A percentile compares a stretch with the other conserved stretches of the same genome.
Evolutionary conservation across 1,140 invertebrate genomes (phyloP).

Genomic region (Polypedilum pembai): DNA sequence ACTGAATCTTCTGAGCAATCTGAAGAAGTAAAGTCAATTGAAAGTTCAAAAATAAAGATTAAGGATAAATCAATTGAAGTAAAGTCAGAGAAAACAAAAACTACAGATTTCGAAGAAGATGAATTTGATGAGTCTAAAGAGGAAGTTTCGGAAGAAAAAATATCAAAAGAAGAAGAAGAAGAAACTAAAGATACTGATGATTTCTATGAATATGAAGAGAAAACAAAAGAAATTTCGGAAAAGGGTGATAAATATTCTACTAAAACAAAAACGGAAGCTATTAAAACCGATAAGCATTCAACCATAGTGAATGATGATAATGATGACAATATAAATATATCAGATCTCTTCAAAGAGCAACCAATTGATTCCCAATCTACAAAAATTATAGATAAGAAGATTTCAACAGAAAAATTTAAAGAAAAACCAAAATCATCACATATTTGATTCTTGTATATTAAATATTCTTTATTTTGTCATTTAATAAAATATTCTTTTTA

Average conservation of each 20-base stretch:
- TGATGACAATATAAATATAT: background rate
- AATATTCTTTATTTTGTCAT: slow-evolving; percentile 1
- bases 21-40: background rate
- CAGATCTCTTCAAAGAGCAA: background rate
- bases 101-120: background rate
- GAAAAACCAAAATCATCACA: background rate
- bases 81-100: background rate
- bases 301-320: background rate
- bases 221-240: background rate
- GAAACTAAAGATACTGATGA: background rate
- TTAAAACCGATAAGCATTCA: no score
- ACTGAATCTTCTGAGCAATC: background rate
- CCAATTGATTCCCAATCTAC: background rate
- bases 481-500: slow-evolving; percentile 9
- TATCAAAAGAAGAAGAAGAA: background rate
- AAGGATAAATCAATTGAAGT: background rate
- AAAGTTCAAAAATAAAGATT: background rate
- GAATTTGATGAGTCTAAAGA: background rate
- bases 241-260: background rate
- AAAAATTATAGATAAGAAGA: background rate
- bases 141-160: background rate
- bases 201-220: background rate
- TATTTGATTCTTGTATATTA: background rate
- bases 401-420: background rate
- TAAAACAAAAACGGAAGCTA: background rate